Base-by-base conservation (phyloP, 2,888 invertebrate species). In the Melinopterus prodromus region DNA sequence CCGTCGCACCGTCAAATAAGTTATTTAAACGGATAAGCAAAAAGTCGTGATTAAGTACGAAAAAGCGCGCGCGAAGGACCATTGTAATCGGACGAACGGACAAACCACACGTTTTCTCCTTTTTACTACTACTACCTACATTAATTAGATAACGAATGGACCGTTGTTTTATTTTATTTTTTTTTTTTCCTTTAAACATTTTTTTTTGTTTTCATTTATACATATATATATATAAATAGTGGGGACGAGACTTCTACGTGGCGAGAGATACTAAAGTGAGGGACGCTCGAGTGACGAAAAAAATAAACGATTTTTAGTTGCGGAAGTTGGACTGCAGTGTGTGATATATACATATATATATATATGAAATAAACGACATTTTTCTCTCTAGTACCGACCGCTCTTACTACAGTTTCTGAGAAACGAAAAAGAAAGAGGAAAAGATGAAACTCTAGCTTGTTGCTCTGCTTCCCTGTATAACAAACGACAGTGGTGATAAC, bases 381-480 rank as follows among this genome's bases (percentile, higher is more conserved):
- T 69, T 37, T 74, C 74, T 74, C 74, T 74, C 74, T 74, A 74
- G 36, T 74, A 74, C 37, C 37, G 37, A 74, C 37, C 37, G 37
- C 35, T 36, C 35, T 26, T 16, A 71, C 71, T 71, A 71, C 16
- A 7, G 16, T 36, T 36, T 53, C 53, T 74, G 35, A 37, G 15
- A 26, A 26, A 36, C 35, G 35, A 7, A 35, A 74, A 74, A n/a
- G 74, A 35, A 71, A 74, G 35, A 36, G n/a, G 74, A n/a, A 74
- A 74, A 74, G 16, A 26, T n/a, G 37, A 74, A 74, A 74, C 80
- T 79, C 78, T 82, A 78, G 82, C 82, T 83, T 82, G 82, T 83
- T 82, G 84, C 84, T 84, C 83, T 83, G 83, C 84, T 83, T 83
- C 82, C 79, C 83, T 80, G n/a, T 76, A 76, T 76, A 26, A 26